These are phyloP conservation scores for Empidonax alnorum DNA, from an alignment of 2,113 vertebrate genomes.

Conservation along the genomic window DNA sequence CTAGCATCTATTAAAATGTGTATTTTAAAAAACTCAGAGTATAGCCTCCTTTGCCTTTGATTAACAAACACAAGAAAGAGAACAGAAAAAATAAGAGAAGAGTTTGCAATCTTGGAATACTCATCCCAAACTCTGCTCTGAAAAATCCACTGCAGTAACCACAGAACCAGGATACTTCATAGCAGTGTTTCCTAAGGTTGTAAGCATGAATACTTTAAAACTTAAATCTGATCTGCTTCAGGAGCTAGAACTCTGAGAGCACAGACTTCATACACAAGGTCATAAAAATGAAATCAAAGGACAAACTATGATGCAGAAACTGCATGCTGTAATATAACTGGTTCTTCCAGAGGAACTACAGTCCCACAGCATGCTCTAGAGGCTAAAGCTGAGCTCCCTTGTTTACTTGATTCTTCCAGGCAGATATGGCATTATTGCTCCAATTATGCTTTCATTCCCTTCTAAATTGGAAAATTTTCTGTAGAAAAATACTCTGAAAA, in stretches of 20 bases:
- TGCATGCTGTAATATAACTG: background rate
- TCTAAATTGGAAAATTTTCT: background rate
- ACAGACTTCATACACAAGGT: background rate
- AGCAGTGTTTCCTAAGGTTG: background rate
- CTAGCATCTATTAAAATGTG: background rate
- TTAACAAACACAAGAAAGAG: background rate
- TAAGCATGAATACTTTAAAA: background rate
- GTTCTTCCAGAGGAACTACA: background rate
- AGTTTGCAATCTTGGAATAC: background rate
- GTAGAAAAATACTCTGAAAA: background rate
- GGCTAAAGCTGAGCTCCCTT: background rate
- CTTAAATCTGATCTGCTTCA: background rate
- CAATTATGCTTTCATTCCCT: background rate
- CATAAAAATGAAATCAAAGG: background rate
- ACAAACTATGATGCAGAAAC: background rate
- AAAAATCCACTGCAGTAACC: background rate
- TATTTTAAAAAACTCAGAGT: background rate
- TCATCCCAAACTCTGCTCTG: background rate
- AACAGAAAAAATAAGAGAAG: background rate
- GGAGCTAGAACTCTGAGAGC: background rate
- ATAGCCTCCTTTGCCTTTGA: background rate
- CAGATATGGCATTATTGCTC: background rate
- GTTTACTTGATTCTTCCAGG: background rate
- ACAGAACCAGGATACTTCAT: background rate
- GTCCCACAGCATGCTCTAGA: accelerated